These are phyloP conservation scores for Octopus sinensis DNA, from an alignment of 1,140 invertebrate species.

Conservation along the genomic window DNA sequence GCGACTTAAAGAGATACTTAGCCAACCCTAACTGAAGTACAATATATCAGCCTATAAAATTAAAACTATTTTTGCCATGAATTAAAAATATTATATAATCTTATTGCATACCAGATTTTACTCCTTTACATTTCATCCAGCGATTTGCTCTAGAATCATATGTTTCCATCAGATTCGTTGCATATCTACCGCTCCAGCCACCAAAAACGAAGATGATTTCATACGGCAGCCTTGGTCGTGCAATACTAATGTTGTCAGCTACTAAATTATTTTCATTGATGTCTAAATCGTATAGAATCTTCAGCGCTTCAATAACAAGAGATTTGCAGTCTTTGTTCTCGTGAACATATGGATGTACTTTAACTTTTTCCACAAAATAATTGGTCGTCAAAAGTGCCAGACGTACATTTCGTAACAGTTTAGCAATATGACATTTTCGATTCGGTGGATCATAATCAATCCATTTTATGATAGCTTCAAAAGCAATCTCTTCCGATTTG, in stretches of 20 bases:
- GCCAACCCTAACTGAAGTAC: too few relatives aligned
- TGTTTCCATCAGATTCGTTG: conserved; percentile 71
- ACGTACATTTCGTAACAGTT: conserved; percentile 65
- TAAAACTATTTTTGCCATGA: too few relatives aligned
- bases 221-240: conserved; percentile 22
- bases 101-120: not conserved
- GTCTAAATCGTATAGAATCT: conserved; percentile 49
- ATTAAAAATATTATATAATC: too few relatives aligned
- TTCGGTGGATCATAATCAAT: conserved; percentile 93
- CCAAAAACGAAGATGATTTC: conserved; percentile 63
- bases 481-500: conserved; percentile 86
- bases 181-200: conserved; percentile 69
- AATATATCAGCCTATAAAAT: too few relatives aligned
- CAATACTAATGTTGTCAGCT: not conserved
- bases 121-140: conserved; percentile 57
- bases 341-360: conserved; percentile 50
- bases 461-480: conserved; percentile 93
- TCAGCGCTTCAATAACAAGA: conserved; percentile 70
- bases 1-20: too few relatives aligned
- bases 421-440: conserved; percentile 75
- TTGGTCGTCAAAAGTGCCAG: conserved; percentile 72
- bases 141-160: conserved; percentile 73
- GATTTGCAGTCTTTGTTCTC: conserved; percentile 66
- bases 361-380: conserved; percentile 68
- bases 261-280: conserved; percentile 12